These are phyloP conservation scores for Tetrax tetrax DNA, from an alignment of 2,113 vertebrate species.

Conservation along the genomic window DNA sequence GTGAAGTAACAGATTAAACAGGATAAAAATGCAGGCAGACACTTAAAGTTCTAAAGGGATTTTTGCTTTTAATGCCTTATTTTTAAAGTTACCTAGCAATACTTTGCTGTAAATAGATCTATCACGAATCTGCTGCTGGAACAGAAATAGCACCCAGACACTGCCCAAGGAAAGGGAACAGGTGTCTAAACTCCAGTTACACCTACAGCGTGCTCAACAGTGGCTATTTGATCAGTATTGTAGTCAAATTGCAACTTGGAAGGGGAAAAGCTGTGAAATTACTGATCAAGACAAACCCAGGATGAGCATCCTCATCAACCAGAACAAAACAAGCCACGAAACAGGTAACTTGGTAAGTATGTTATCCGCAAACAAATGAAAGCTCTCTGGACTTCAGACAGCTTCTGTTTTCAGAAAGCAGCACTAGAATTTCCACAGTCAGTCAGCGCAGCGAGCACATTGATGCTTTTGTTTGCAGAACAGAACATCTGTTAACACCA, in stretches of 20 bases:
- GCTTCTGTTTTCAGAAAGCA: not conserved
- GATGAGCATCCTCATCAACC: not conserved
- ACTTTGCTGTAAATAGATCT: not conserved
- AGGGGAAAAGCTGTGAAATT: not conserved
- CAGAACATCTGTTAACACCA: slow-evolving; percentile 4
- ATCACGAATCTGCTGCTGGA: not conserved
- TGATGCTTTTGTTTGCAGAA: not conserved
- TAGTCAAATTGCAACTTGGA: not conserved
- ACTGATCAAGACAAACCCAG: not conserved
- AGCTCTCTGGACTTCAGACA: not conserved
- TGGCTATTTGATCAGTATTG: not conserved
- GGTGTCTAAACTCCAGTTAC: not conserved
- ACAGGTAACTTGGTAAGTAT: not conserved
- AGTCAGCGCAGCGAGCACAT: not conserved
- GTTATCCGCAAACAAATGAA: not conserved
- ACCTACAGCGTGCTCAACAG: not conserved
- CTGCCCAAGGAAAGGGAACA: not conserved
- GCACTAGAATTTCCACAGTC: not conserved
- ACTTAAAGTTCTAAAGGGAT: not conserved
- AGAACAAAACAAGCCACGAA: not conserved
- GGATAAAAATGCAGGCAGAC: not conserved
- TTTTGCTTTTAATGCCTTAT: not conserved
- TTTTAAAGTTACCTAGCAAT: not conserved
- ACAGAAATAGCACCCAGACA: not conserved
- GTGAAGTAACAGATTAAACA: not conserved